Percentiles rank a stretch among this genome's conserved stretches.
Evolutionary conservation across 1,140 invertebrate genomes (phyloP).

Genomic region (Diachasma alloeum): DNA sequence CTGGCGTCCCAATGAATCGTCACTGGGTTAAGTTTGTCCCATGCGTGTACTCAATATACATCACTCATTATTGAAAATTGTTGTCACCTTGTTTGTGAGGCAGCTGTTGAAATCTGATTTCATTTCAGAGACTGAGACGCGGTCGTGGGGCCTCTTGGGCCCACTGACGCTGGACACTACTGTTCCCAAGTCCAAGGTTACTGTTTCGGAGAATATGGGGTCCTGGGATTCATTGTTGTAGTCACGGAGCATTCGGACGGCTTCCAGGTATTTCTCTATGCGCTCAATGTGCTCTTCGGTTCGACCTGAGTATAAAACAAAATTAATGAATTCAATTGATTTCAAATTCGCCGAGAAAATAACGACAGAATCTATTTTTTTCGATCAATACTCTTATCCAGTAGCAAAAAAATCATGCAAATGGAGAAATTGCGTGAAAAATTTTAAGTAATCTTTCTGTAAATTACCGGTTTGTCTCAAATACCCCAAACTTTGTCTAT

Average conservation of each 20-base stretch:
- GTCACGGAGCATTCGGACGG: constrained; percentile 85
- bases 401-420: too few species aligned
- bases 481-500: constrained; percentile 85
- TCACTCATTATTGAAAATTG: constrained; percentile 13
- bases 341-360: constrained; percentile 71
- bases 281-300: constrained; percentile 81
- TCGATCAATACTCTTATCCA: too few species aligned
- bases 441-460: constrained; percentile 35
- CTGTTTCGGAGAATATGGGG: constrained; percentile 86
- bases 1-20: constrained; percentile 60
- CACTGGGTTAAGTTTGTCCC: constrained; percentile 72
- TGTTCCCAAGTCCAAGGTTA: constrained; percentile 86
- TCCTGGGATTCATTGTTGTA: constrained; percentile 82
- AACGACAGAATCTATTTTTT: too few species aligned
- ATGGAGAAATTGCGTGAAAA: too few species aligned
- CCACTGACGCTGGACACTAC: constrained; percentile 96
- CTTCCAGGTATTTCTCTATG: constrained; percentile 85
- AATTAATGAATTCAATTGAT: too few species aligned
- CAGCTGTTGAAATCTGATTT: constrained; percentile 88
- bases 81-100: constrained; percentile 86
- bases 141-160: constrained; percentile 96
- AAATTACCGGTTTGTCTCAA: constrained; percentile 85
- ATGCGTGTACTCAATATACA: constrained; percentile 50
- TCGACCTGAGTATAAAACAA: constrained; percentile 55
- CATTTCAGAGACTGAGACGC: constrained; percentile 90